Evolutionary conservation across 2,113 vertebrate genomes (phyloP).

Genomic region (Taxidea taxus): DNA sequence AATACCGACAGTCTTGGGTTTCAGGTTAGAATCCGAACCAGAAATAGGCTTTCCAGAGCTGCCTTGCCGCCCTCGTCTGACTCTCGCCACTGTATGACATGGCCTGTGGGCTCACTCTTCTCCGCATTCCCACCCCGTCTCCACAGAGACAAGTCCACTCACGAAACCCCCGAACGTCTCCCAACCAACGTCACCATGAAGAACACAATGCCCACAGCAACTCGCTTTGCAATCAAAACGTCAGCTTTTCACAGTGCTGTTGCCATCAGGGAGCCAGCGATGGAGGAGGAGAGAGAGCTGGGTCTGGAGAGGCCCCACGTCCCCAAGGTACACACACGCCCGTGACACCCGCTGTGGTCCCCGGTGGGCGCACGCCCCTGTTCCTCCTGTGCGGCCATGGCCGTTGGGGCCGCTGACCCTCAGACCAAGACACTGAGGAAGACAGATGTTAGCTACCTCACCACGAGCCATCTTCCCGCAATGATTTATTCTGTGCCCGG

Average conservation of each 20-base stretch:
- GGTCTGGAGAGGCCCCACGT: not conserved
- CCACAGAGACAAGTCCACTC: not conserved
- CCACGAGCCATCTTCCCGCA: not conserved
- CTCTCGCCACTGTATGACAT: accelerated
- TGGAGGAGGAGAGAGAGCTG: not conserved
- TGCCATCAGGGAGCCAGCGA: not conserved
- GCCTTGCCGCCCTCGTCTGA: not conserved
- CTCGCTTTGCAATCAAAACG: not conserved
- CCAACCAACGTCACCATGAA: not conserved
- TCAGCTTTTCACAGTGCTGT: not conserved
- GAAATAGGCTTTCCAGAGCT: not conserved
- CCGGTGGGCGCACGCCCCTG: no score
- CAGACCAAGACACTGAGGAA: not conserved
- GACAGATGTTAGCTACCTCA: not conserved
- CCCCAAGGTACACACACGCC: not conserved
- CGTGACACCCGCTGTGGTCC: not conserved
- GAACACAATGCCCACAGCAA: not conserved
- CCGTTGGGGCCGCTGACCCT: not conserved
- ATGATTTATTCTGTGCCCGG: no score
- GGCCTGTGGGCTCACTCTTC: not conserved
- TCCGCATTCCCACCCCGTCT: not conserved
- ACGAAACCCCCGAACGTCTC: not conserved
- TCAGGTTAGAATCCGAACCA: not conserved
- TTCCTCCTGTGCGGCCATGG: not conserved
- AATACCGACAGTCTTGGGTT: not conserved